These are phyloP conservation scores for Carcina quercana DNA, from an alignment of 2,888 invertebrate species.

Conservation along the genomic window DNA sequence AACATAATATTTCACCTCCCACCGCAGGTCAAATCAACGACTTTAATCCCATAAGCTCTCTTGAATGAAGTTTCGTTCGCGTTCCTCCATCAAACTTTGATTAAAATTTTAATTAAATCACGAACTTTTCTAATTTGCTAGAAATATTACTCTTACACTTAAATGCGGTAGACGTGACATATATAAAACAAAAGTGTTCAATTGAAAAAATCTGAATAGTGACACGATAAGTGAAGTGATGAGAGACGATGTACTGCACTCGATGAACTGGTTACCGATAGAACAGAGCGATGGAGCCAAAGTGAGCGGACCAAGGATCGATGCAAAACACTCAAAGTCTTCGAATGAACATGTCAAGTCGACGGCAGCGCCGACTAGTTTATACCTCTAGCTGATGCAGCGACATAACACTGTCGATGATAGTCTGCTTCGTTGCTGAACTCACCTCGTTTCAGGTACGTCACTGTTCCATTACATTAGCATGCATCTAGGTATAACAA, in stretches of 20 bases:
- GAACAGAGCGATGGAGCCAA: conserved; percentile 24
- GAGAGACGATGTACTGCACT: conserved; percentile 31
- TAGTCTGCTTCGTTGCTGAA: conserved; percentile 72
- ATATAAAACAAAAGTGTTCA: conserved; percentile 28
- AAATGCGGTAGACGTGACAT: no score
- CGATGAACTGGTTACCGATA: conserved; percentile 19
- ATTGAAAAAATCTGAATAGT: conserved; percentile 14
- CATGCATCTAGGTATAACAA: conserved; percentile 4
- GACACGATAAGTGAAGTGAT: conserved; percentile 37
- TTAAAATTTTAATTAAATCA: no score
- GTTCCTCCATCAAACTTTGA: no score
- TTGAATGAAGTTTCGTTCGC: no score
- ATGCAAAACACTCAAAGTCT: conserved; percentile 31
- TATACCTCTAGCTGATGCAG: conserved; percentile 58
- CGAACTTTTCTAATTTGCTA: no score
- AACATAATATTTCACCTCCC: no score
- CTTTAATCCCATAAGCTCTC: no score
- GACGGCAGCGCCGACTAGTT: conserved; percentile 62
- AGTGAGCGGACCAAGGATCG: conserved; percentile 36
- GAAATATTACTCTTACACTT: no score
- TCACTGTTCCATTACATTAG: conserved; percentile 16
- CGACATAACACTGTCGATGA: conserved; percentile 68
- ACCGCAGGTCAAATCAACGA: no score
- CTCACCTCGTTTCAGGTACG: conserved; percentile 70
- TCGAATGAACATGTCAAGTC: conserved; percentile 51